Base-by-base conservation (phyloP, 2,113 vertebrate genomes). In the Vireo altiloquus region DNA sequence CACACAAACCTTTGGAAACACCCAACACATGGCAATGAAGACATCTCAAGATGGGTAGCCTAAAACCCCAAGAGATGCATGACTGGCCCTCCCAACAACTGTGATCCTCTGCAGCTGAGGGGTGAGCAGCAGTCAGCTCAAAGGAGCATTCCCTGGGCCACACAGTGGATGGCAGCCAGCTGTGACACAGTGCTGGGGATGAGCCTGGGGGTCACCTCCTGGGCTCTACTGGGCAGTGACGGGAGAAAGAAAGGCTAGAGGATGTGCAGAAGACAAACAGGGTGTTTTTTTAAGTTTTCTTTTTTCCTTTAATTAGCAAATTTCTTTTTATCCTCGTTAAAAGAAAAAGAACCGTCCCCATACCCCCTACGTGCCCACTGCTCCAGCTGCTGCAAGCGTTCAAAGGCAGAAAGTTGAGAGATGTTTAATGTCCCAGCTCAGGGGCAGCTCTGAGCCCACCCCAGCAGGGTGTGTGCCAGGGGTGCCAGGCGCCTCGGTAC, bases 261-360 rank as follows among this genome's bases (percentile, higher is more conserved):
- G 90, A 95, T 44, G 8, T 89, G 92, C 0, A n/a, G 92, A 96
- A 97, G 93, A 95, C 94, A 96, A 89, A 82, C 50, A 90, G 54
- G 22, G 17, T 39, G 53, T 46, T 79, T 95, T 89, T 79, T 69
- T 3, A 37, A 15, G 1, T 0, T 47, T 79, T 82, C 90, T 91
- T 97, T 92, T 96, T 77, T 89, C 40, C 82, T 96, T 96, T 97
- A 96, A 97, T 96, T 95, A 90, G 94, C 86, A 96, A 96, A 96
- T 86, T 82, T 95, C 78, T 95, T 94, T 70, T 95, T 90, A 93
- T 65, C 79, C 79, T 95, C 4, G 2, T 94, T 85, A 90, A 94
- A 96, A 95, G 86, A 68, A 91, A 93, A 65, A 60, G 47, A 9
- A 11, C 52, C 52, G 39, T 31, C 24, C 88, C 75, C 64, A 52